phyloP scores from a whole-genome alignment of 2,888 invertebrate genomes.

The Lasioglossum figueresi region DNA sequence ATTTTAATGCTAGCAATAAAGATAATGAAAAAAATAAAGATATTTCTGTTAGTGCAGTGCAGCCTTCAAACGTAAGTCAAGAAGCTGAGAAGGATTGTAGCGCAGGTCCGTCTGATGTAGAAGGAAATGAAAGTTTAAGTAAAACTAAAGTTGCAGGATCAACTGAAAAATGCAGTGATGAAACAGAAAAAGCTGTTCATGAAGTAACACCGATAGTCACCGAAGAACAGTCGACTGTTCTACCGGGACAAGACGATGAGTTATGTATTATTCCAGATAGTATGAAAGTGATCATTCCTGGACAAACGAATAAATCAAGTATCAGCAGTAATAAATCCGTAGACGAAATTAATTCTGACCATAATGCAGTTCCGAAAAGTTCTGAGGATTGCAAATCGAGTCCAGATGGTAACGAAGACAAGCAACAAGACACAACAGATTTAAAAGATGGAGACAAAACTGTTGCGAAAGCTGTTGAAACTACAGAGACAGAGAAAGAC shows the following conservation, averaged over 20 bases:
- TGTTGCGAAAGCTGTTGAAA: conserved; percentile 25
- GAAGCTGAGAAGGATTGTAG: conserved; percentile 25
- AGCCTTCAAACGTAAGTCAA: conserved; percentile 5
- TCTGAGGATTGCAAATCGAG: conserved; percentile 18
- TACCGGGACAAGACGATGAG: conserved; percentile 82
- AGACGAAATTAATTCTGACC: conserved; percentile 27
- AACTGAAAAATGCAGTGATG: conserved; percentile 28
- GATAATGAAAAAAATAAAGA: conserved; percentile 37
- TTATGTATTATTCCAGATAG: conserved; percentile 83
- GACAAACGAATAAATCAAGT: conserved; percentile 54
- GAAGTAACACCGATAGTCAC: conserved; percentile 64
- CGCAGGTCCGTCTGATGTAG: conserved; percentile 14
- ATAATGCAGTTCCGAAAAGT: conserved; percentile 32
- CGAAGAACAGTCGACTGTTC: conserved; percentile 72
- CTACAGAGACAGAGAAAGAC: conserved; percentile 27
- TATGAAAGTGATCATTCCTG: conserved; percentile 77
- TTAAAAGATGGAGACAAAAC: conserved; percentile 35
- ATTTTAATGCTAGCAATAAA: conserved; percentile 31
- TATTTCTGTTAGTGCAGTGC: neutral
- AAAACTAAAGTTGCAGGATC: conserved; percentile 27
- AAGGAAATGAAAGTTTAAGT: conserved; percentile 23
- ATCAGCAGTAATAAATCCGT: conserved; percentile 62
- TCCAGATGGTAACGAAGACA: conserved; percentile 29
- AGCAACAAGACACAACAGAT: conserved; percentile 39
- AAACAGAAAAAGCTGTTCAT: conserved; percentile 50